phyloP scores from a whole-genome alignment of 2,888 invertebrate genomes.

The Acanthosepion lycidas region DNA sequence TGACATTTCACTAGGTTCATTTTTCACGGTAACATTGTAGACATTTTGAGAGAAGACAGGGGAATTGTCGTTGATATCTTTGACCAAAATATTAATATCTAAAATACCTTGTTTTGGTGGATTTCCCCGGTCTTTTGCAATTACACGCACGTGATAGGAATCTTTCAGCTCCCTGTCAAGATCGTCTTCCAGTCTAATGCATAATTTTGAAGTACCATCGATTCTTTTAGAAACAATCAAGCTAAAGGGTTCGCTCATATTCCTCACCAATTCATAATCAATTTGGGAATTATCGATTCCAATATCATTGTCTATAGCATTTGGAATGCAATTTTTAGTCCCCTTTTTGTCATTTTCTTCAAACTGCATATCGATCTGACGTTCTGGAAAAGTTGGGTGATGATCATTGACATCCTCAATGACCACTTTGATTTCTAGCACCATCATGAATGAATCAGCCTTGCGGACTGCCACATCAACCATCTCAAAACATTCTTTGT shows the following conservation, averaged over 20 bases:
- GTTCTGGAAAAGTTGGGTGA: conserved; percentile 58
- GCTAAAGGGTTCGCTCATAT: conserved; percentile 56
- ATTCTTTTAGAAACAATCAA: conserved; percentile 53
- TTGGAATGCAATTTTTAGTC: conserved; percentile 55
- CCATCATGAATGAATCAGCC: conserved; percentile 49
- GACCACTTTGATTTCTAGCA: conserved; percentile 59
- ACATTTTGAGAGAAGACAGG: conserved; percentile 59
- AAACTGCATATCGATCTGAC: conserved; percentile 52
- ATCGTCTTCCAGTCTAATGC: conserved; percentile 57
- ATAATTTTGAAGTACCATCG: conserved; percentile 62
- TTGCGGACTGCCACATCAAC: conserved; percentile 50
- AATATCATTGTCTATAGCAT: conserved; percentile 61
- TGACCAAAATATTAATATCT: conserved; percentile 55
- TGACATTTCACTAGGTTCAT: conserved; percentile 58
- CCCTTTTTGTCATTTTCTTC: conserved; percentile 58
- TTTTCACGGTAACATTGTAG: conserved; percentile 62
- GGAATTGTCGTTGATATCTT: conserved; percentile 67
- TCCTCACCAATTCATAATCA: conserved; percentile 55
- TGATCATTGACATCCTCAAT: conserved; percentile 66
- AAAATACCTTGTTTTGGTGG: neutral
- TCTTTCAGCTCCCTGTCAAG: conserved; percentile 64
- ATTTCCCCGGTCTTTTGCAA: conserved; percentile 66
- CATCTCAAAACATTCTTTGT: neutral
- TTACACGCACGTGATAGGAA: conserved; percentile 60
- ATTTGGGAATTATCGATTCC: conserved; percentile 58